Evolutionary conservation across 2,113 vertebrate genomes (phyloP), one percentile per base, ranked within the genome.

Genomic region (Euleptes europaea): DNA sequence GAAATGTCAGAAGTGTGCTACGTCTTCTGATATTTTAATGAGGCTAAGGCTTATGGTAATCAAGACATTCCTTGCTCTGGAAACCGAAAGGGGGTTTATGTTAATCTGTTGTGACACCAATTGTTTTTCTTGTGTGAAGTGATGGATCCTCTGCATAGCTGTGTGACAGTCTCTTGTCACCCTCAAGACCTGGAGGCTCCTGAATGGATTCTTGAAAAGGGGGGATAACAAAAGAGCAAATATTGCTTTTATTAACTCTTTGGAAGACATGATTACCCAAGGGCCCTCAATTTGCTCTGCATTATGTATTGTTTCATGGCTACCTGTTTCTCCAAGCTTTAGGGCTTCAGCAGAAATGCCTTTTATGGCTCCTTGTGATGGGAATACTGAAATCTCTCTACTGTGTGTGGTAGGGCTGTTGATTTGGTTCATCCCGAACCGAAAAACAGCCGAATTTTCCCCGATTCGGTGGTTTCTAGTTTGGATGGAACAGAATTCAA

Each of bases 1-100:
- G 49, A 90, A 89, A 90, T 82, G 60, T 74, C 84, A 93, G 83
- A 90, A 93, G 83, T 80, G 49, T 51, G 23, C 65, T 94, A 83
- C 92, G 86, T 44, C 83, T 88, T 88, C 85, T 91, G 89, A 91
- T 87, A 92, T 84, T 84, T 78, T 92, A 90, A 93, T 87, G 79
- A 92, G 82, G 77, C 92, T 88, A 91, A 65, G 90, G 82, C 6
- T 92, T 90, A 91, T 87, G 91, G 84, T 92, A 91, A 90, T 93
- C 77, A 94, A 80, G 80, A 92, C 86, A 84, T 90, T 91, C 82
- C 71, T 79, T 63, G 80, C 67, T 89, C 78, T 83, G 77, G 78
- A 79, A 88, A 91, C 78, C 21, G 89, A 88, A 92, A 91, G 80
- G 40, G 65, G 35, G 3, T 87, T 94, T 91, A 86, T 78, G 49